Conservation (phyloP, 2,113 vertebrate species). For the Centropus bengalensis region DNA sequence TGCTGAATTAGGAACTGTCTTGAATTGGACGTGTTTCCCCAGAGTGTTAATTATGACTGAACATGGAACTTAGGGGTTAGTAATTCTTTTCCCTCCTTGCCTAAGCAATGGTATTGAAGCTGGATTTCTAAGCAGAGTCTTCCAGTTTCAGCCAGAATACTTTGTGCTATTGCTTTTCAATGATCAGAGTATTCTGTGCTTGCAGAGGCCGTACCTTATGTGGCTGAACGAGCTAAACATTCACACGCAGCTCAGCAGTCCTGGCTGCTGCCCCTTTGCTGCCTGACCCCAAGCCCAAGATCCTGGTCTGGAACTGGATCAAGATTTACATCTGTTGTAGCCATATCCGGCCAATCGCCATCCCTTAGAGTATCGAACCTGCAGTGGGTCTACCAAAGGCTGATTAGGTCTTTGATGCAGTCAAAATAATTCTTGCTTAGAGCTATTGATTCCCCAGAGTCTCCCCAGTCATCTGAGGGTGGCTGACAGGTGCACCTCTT, state of each 20-base stretch:
- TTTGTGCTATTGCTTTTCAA: neutral
- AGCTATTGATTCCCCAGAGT: neutral
- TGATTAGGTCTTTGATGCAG: neutral
- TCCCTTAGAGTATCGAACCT: neutral
- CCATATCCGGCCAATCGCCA: accelerated
- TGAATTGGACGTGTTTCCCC: neutral
- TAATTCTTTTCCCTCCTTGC: neutral
- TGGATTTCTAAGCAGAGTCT: neutral
- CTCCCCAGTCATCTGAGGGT: neutral
- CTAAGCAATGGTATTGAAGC: neutral
- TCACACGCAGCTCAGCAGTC: neutral
- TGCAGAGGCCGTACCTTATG: neutral
- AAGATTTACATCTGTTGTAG: neutral
- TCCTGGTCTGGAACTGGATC: neutral
- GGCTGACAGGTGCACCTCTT: neutral
- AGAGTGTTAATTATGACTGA: neutral
- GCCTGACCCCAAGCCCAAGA: neutral
- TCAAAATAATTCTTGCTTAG: neutral
- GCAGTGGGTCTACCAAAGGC: neutral
- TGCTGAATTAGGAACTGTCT: neutral
- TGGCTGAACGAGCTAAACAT: neutral
- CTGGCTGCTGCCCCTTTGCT: neutral
- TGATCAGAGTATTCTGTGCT: neutral
- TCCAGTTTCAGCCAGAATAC: neutral
- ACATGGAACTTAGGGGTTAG: neutral